Evolutionary conservation across 2,797 vertebrate species (phyloP), one percentile per base, ranked within the genome.

Genomic region (Aplochiton taeniatus): DNA sequence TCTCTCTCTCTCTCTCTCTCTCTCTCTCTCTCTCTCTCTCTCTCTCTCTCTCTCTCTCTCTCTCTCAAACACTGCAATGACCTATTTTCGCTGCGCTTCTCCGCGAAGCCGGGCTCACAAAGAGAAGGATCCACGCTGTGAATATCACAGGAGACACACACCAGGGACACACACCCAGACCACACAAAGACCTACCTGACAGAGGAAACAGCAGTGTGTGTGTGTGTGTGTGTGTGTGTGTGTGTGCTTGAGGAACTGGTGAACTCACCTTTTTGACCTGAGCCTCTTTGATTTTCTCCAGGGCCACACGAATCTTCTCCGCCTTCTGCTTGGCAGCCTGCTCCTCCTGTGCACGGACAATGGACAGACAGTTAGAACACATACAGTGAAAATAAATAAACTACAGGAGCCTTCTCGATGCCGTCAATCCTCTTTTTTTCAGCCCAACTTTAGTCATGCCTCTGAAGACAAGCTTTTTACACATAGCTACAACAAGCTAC

Each of bases 221-320:
- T 18, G 45, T 44, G 54, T 54, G 1, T 55, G 20, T 43, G 64
- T 47, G 49, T n/a, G 58, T 58, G 42, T 9, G 18, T 46, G 46
- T 47, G 17, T 48, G 48, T 18, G 17, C 14, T 13, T 9, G 11
- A 7, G 51, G 12, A 14, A 13, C 9, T 14, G 18, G 44, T 6
- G 8, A 9, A 70, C 83, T 87, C 77, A 98, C 97, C 95, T 98
- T 98, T 90, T 99, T 99, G 66, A 99, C 95, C 89, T 98, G 97
- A 41, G 97, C 97, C 87, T 99, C 97, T 88, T 98, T 99, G 87
- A 98, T 99, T 88, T 99, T 98, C 89, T 98, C 97, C 80, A 99
- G 88, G 0, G 97, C 97, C 69, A 98, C 91, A 54, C 96, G 89
- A 59, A 98, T 99, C 77, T 96, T 98, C 74, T 99, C 97, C 18